Percentiles rank a stretch among this genome's conserved stretches.
Evolutionary conservation across 2,797 vertebrate genomes (phyloP).

Genomic region (Enteromius afrohamiltoni): DNA sequence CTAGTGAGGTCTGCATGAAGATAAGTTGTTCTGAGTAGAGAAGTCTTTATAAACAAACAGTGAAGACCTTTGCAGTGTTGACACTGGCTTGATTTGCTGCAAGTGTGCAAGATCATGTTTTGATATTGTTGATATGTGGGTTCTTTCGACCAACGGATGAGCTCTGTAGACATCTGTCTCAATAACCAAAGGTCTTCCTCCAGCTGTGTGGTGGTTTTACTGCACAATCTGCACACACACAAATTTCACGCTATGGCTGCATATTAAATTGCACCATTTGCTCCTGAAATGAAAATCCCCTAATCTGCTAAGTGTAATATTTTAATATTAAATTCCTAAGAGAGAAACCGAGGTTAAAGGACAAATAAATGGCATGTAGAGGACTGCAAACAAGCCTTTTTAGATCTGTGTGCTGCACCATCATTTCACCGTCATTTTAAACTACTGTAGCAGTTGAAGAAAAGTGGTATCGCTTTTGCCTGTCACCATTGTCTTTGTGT

Average conservation of each 20-base stretch:
- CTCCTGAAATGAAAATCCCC: background rate
- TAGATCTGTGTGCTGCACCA: background rate
- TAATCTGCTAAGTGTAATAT: constrained; percentile 2
- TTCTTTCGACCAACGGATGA: background rate
- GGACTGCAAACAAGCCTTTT: background rate
- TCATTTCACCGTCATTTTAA: background rate
- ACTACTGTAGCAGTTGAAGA: background rate
- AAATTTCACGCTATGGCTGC: background rate
- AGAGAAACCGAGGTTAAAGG: constrained; percentile 9
- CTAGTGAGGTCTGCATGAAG: background rate
- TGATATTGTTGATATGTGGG: background rate
- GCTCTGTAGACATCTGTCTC: background rate
- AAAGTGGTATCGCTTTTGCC: background rate
- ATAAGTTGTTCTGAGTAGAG: background rate
- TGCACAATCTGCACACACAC: no score
- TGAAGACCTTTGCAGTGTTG: background rate
- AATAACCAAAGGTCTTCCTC: background rate
- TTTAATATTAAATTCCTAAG: constrained; percentile 17
- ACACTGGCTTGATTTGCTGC: background rate
- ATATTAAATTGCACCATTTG: constrained; percentile 10
- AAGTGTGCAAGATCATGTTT: background rate
- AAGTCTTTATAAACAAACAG: background rate
- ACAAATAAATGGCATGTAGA: background rate
- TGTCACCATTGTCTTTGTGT: background rate
- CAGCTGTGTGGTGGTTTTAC: background rate